These are phyloP conservation scores for Azorinus chamasolen DNA, from an alignment of 2,888 invertebrate species.

Conservation along the genomic window DNA sequence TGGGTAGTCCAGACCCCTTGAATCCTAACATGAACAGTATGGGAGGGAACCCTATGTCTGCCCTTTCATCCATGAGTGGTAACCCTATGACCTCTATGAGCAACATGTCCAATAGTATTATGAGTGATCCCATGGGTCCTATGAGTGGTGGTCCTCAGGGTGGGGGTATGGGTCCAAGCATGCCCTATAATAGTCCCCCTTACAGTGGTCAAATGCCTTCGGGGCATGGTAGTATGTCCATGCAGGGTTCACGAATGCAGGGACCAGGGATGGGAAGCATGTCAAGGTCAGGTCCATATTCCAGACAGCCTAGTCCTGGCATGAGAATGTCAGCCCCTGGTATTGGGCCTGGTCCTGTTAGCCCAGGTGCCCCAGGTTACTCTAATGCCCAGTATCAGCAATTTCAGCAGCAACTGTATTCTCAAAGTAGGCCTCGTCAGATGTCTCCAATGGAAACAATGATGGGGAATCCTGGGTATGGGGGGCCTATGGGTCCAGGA, in stretches of 20 bases:
- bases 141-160: slow-evolving; percentile 50
- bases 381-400: slow-evolving; percentile 81
- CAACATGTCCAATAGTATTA: slow-evolving; percentile 73
- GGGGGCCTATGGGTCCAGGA: slow-evolving; percentile 39
- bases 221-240: slow-evolving; percentile 68
- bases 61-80: slow-evolving; percentile 62
- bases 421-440: slow-evolving; percentile 76
- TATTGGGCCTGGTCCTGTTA: slow-evolving; percentile 47
- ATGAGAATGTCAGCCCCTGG: slow-evolving; percentile 74
- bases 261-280: slow-evolving; percentile 65
- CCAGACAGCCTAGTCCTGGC: slow-evolving; percentile 63
- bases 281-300: slow-evolving; percentile 65
- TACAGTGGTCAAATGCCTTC: slow-evolving; percentile 71
- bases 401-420: slow-evolving; percentile 84
- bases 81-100: slow-evolving; percentile 71
- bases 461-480: slow-evolving; percentile 72
- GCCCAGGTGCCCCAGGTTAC: slow-evolving; percentile 66
- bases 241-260: slow-evolving; percentile 72
- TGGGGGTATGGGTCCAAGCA: slow-evolving; percentile 64
- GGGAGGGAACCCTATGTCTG: slow-evolving; percentile 61
- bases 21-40: slow-evolving; percentile 49
- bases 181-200: slow-evolving; percentile 67
- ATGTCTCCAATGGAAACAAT: slow-evolving; percentile 78
- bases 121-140: slow-evolving; percentile 69
- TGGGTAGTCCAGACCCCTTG: slow-evolving; percentile 67